A percentile compares a stretch with the other conserved stretches of the same genome.
Conservation (phyloP, 2,888 invertebrate species). For the Therioaphis trifolii region DNA sequence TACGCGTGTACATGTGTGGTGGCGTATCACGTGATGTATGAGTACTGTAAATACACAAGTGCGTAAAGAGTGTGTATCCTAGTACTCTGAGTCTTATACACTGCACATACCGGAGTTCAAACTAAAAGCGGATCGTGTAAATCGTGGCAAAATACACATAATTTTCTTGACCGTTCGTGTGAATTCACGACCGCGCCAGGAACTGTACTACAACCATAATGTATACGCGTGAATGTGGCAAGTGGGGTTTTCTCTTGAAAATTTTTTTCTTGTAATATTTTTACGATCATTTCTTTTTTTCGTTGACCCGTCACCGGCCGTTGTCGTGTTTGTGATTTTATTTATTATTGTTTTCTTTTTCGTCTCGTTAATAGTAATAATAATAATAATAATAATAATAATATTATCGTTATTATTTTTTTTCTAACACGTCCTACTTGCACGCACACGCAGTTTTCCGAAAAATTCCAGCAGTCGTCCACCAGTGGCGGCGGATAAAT, state of each 20-base stretch:
- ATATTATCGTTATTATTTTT: conserved; percentile 38
- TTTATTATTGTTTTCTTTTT: conserved; percentile 12
- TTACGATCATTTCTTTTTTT: background rate
- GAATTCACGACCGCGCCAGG: background rate
- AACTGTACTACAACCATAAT: background rate
- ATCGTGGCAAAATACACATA: background rate
- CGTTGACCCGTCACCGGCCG: background rate
- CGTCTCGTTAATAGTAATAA: too few relatives aligned
- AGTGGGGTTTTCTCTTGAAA: background rate
- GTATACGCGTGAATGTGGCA: background rate
- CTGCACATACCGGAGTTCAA: too few relatives aligned
- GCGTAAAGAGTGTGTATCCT: too few relatives aligned
- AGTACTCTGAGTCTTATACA: too few relatives aligned
- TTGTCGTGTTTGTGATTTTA: background rate
- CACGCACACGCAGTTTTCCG: conserved; percentile 3
- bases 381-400: too few relatives aligned
- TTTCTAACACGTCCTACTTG: conserved; percentile 24
- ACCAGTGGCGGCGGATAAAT: background rate
- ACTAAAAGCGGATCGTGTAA: too few relatives aligned
- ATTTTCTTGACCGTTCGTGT: background rate
- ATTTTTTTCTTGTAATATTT: background rate
- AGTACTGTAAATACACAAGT: too few relatives aligned
- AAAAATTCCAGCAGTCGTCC: conserved; percentile 29
- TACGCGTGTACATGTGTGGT: too few relatives aligned
- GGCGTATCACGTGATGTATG: too few relatives aligned